A percentile compares a stretch with the other conserved stretches of the same genome.
These are phyloP conservation scores for Drosophila paranaensis DNA, from an alignment of 2,888 invertebrate genomes.

Conservation along the genomic window DNA sequence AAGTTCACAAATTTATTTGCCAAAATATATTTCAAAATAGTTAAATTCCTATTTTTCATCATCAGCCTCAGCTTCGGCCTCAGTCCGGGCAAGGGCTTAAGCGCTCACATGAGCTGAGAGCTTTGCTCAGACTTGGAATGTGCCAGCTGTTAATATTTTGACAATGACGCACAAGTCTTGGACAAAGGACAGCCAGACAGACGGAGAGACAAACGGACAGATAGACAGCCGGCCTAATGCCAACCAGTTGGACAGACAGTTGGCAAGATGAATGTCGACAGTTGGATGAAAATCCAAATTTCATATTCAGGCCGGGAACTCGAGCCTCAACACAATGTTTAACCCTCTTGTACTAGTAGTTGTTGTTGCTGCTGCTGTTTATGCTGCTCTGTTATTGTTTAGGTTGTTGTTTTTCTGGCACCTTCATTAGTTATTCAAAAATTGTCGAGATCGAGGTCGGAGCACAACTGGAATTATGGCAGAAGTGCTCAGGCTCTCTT, in stretches of 20 bases:
- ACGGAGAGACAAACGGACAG: slow-evolving; percentile 15
- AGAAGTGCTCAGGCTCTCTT: slow-evolving; percentile 56
- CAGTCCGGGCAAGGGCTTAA: slow-evolving; percentile 52
- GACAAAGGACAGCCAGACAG: slow-evolving; percentile 43
- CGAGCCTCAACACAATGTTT: slow-evolving; percentile 50
- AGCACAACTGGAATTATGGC: slow-evolving; percentile 72
- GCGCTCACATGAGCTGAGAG: slow-evolving; percentile 53
- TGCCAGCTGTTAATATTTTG: slow-evolving; percentile 80
- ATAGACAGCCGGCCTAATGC: slow-evolving; percentile 55
- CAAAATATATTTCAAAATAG: slow-evolving; percentile 69
- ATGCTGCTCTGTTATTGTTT: slow-evolving; percentile 58
- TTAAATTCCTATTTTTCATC: slow-evolving; percentile 77
- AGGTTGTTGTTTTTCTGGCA: slow-evolving; percentile 69
- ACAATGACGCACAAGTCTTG: slow-evolving; percentile 77
- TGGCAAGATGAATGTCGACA: slow-evolving; percentile 79
- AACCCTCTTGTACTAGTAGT: slow-evolving; percentile 35
- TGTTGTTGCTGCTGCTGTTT: slow-evolving; percentile 11
- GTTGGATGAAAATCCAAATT: slow-evolving; percentile 74
- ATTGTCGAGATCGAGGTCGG: slow-evolving; percentile 63
- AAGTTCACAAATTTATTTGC: slow-evolving; percentile 49
- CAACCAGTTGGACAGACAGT: slow-evolving; percentile 73
- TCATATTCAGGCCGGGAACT: slow-evolving; percentile 74
- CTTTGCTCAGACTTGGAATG: slow-evolving; percentile 55
- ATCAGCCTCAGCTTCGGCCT: slow-evolving; percentile 34
- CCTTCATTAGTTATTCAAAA: slow-evolving; percentile 81